phyloP scores from a whole-genome alignment of 2,888 invertebrate genomes.

The Oxystoma pomonae region DNA sequence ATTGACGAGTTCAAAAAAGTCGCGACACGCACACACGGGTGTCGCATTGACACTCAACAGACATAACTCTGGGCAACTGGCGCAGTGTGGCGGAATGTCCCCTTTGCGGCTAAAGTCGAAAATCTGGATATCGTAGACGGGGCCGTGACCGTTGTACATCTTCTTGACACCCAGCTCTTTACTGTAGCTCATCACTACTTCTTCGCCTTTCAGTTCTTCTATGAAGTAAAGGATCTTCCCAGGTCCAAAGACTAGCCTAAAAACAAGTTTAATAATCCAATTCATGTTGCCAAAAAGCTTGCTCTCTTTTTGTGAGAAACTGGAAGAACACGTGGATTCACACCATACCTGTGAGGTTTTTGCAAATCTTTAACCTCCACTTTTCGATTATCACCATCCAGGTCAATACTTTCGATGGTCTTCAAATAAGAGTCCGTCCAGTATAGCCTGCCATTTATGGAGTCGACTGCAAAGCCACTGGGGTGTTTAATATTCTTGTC shows the following conservation, averaged over 20 bases:
- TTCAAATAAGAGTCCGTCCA: conserved; percentile 71
- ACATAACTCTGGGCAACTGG: conserved; percentile 67
- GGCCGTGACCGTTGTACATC: conserved; percentile 58
- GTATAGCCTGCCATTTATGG: conserved; percentile 54
- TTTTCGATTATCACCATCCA: conserved; percentile 53
- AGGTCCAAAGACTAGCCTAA: conserved; percentile 29
- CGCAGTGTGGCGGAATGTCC: conserved; percentile 32
- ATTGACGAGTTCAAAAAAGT: conserved; percentile 51
- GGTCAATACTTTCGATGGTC: conserved; percentile 61
- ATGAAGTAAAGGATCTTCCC: conserved; percentile 65
- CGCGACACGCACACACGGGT: conserved; percentile 58
- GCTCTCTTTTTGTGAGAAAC: no score
- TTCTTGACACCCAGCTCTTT: conserved; percentile 46
- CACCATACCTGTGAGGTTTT: conserved; percentile 44
- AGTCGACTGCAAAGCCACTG: conserved; percentile 68
- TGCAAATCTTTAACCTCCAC: conserved; percentile 52
- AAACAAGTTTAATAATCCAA: neutral
- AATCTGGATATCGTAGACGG: conserved; percentile 63
- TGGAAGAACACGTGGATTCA: no score
- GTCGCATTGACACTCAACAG: conserved; percentile 56
- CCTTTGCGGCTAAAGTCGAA: conserved; percentile 56
- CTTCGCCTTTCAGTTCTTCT: conserved; percentile 57
- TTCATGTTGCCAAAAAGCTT: no score
- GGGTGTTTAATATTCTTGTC: conserved; percentile 63
- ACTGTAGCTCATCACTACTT: conserved; percentile 53